These are phyloP conservation scores for Phortica magna DNA, from an alignment of 2,888 invertebrate genomes.

Conservation along the genomic window DNA sequence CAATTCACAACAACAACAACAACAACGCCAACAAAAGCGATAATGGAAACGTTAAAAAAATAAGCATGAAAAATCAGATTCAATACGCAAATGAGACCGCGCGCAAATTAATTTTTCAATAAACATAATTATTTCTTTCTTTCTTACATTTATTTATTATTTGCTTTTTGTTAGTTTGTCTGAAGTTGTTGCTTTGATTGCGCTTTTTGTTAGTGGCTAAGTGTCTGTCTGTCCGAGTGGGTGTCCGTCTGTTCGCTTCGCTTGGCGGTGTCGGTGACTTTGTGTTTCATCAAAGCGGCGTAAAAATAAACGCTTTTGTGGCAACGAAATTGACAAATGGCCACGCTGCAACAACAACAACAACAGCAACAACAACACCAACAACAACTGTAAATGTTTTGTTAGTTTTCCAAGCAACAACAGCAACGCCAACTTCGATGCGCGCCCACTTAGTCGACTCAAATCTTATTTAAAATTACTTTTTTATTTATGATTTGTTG, in stretches of 20 bases:
- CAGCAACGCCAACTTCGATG: conserved; percentile 39
- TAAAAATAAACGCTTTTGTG: conserved; percentile 33
- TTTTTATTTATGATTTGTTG: background rate
- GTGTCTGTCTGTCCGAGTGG: no score
- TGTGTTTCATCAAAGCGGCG: conserved; percentile 57
- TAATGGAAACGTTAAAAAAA: background rate
- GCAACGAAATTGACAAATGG: conserved; percentile 62
- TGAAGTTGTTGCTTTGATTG: background rate
- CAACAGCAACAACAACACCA: background rate
- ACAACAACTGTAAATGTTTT: conserved; percentile 68
- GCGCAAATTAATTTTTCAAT: conserved; percentile 73
- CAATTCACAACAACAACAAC: background rate
- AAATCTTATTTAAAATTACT: background rate
- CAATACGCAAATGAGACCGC: conserved; percentile 70
- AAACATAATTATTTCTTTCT: conserved; percentile 59
- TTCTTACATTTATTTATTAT: background rate
- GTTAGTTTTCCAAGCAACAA: conserved; percentile 65
- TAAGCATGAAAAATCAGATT: background rate
- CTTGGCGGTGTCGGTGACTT: background rate
- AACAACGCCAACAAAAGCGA: background rate
- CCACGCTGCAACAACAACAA: conserved; percentile 37
- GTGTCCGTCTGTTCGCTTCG: background rate
- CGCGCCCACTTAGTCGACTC: conserved; percentile 45
- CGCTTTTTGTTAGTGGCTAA: background rate
- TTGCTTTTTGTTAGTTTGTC: background rate